A percentile compares a stretch with the other conserved stretches of the same genome.
These are phyloP conservation scores for Diaphora mendica DNA, from an alignment of 2,888 invertebrate species.

Conservation along the genomic window DNA sequence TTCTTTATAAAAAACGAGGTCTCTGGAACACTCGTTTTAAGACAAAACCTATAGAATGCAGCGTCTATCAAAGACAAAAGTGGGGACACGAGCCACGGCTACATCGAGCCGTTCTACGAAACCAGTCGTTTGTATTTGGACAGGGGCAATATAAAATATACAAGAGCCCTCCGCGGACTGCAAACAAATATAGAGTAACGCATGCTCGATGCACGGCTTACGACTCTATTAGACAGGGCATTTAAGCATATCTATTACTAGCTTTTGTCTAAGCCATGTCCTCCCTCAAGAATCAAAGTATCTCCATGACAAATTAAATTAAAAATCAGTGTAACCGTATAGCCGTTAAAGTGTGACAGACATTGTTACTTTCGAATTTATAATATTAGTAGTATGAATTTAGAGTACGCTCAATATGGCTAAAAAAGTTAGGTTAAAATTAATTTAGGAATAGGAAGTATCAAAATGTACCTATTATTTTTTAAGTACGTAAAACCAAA, in stretches of 20 bases:
- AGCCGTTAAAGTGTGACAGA: too few relatives aligned
- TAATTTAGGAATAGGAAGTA: too few relatives aligned
- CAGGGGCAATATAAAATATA: conserved; percentile 77
- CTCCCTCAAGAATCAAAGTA: too few relatives aligned
- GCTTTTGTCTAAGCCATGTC: too few relatives aligned
- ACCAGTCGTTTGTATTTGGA: conserved; percentile 75
- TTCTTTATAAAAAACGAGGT: neutral
- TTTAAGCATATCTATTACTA: neutral
- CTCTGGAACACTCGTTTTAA: neutral
- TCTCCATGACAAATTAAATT: too few relatives aligned
- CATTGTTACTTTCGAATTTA: too few relatives aligned
- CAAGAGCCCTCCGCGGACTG: conserved; percentile 67
- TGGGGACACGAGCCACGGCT: conserved; percentile 53
- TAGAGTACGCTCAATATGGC: too few relatives aligned
- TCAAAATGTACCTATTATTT: too few relatives aligned
- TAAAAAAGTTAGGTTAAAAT: too few relatives aligned
- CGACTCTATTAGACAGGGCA: conserved; percentile 47
- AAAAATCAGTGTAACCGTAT: too few relatives aligned
- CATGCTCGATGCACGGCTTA: conserved; percentile 31
- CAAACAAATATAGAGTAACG: conserved; percentile 71
- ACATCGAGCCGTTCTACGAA: conserved; percentile 75
- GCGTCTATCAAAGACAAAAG: conserved; percentile 54
- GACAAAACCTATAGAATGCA: conserved; percentile 24
- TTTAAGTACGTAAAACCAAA: too few relatives aligned
- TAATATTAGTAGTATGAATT: too few relatives aligned